Conservation (phyloP, 1,140 invertebrate species). For the Spodoptera frugiperda region DNA sequence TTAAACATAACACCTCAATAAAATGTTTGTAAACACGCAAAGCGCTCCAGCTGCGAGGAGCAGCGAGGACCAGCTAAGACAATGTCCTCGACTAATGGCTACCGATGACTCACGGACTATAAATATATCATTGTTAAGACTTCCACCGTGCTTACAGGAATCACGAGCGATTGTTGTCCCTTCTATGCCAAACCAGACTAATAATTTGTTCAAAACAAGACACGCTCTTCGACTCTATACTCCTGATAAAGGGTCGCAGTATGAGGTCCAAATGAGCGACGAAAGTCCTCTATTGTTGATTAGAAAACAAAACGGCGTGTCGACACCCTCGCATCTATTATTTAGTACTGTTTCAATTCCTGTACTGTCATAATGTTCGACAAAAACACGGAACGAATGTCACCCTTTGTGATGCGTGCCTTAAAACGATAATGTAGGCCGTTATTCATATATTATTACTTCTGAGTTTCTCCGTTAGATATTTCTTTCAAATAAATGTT, state of each 20-base stretch:
- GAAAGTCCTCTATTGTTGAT: constrained; percentile 78
- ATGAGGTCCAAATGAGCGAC: constrained; percentile 68
- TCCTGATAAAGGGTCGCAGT: constrained; percentile 75
- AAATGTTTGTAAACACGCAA: constrained; percentile 85
- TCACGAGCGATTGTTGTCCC: constrained; percentile 74
- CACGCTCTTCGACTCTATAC: constrained; percentile 52
- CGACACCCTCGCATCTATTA: constrained; percentile 82
- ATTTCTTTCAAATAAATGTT: neutral
- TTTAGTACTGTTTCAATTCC: constrained; percentile 76
- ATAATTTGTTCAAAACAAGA: constrained; percentile 84
- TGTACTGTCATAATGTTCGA: constrained; percentile 66
- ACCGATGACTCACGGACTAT: constrained; percentile 80
- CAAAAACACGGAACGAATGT: constrained; percentile 79
- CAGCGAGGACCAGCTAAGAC: constrained; percentile 67
- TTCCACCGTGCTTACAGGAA: constrained; percentile 73
- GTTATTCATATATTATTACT: constrained; percentile 78
- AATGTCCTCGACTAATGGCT: constrained; percentile 75
- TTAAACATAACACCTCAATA: constrained; percentile 83
- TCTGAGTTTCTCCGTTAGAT: constrained; percentile 48
- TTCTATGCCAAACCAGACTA: constrained; percentile 83
- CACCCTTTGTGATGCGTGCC: constrained; percentile 63
- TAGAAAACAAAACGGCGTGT: constrained; percentile 81
- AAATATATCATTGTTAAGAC: constrained; percentile 80
- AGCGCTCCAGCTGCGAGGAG: constrained; percentile 77
- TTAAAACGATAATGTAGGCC: constrained; percentile 72